A percentile compares a stretch with the other conserved stretches of the same genome.
Evolutionary conservation across 35 echinoderm and acorn worm species (phyloP).

Genomic region (Acanthaster planci): DNA sequence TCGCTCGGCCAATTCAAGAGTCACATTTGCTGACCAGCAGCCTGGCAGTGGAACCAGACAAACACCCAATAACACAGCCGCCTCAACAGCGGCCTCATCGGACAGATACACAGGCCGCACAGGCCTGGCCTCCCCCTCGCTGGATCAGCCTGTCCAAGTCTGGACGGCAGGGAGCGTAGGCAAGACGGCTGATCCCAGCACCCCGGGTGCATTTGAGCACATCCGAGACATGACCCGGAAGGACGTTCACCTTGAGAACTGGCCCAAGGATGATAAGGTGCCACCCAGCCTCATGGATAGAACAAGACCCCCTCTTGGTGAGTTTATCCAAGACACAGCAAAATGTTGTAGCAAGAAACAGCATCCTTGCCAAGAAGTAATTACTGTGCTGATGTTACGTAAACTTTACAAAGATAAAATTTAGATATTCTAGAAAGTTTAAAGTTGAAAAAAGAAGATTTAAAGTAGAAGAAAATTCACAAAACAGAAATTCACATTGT

Average conservation of each 20-base stretch:
- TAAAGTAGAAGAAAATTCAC: too few species aligned
- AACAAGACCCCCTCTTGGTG: slow-evolving; percentile 84
- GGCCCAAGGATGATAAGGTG: slow-evolving; percentile 67
- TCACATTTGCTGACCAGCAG: not conserved
- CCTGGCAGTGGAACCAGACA: not conserved
- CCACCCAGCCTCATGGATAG: slow-evolving; percentile 61
- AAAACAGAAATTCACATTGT: too few species aligned
- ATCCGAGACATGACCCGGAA: slow-evolving; percentile 75
- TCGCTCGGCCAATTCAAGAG: slow-evolving; percentile 6
- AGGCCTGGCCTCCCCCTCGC: not conserved
- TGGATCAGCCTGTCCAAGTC: not conserved
- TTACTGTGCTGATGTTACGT: too few species aligned
- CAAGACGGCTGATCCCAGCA: slow-evolving; percentile 25
- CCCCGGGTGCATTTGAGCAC: slow-evolving; percentile 85
- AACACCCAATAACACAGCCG: slow-evolving; percentile 28
- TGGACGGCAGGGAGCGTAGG: not conserved
- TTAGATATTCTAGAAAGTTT: too few species aligned
- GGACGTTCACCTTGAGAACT: slow-evolving; percentile 73
- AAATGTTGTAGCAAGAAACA: too few species aligned
- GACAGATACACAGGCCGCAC: slow-evolving; percentile 15
- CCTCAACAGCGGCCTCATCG: not conserved
- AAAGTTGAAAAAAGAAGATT: too few species aligned
- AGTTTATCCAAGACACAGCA: not conserved
- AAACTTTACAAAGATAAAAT: too few species aligned
- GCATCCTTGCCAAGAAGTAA: too few species aligned